phyloP scores from a whole-genome alignment of 2,113 vertebrate genomes.

The Pardalotus punctatus region DNA sequence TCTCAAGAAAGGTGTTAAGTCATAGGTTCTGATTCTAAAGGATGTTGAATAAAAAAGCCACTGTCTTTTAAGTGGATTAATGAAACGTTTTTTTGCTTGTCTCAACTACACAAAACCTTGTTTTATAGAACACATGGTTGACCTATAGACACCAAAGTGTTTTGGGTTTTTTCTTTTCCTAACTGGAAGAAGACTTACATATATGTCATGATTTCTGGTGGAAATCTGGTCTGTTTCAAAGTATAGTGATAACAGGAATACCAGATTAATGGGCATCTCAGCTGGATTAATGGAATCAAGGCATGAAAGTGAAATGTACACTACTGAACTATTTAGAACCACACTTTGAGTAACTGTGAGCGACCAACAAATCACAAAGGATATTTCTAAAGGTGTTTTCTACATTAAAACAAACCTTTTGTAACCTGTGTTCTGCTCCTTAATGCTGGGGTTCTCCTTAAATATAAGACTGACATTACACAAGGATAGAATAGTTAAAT shows the following conservation, averaged over 20 bases:
- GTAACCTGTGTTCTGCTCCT: not conserved
- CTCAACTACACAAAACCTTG: not conserved
- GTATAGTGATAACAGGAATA: not conserved
- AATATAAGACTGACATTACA: not conserved
- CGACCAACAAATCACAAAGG: not conserved
- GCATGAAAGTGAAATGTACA: not conserved
- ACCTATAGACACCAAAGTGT: not conserved
- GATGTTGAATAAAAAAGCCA: not conserved
- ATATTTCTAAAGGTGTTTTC: not conserved
- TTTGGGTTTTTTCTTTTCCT: not conserved
- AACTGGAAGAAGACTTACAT: not conserved
- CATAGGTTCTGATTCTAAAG: not conserved
- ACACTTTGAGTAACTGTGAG: not conserved
- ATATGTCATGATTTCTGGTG: not conserved
- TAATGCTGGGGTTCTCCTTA: not conserved
- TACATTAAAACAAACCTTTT: not conserved
- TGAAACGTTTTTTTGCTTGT: not conserved
- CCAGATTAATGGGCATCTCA: not conserved
- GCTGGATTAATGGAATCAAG: not conserved
- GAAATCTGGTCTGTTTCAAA: conserved; percentile 15
- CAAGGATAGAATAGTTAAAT: not conserved
- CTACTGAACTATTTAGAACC: not conserved
- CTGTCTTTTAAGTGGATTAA: not conserved
- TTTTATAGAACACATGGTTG: not conserved
- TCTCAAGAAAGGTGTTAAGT: not conserved